Percentiles rank a stretch among this genome's conserved stretches.
phyloP scores from a whole-genome alignment of 2,888 invertebrate species.

The Drosophila macrospina region DNA sequence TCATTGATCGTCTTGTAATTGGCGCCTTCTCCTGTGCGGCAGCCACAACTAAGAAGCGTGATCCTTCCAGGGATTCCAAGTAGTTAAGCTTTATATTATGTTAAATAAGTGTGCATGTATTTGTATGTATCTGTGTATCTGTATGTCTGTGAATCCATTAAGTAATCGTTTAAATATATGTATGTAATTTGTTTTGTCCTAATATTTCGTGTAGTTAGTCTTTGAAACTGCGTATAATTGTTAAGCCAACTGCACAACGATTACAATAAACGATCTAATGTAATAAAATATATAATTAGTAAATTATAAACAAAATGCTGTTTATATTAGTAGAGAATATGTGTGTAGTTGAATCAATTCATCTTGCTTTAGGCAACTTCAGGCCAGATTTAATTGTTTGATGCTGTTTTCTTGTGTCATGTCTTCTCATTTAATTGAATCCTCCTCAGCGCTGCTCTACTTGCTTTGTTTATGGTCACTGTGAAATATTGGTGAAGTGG shows the following conservation, averaged over 20 bases:
- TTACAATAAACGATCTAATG: slow-evolving; percentile 60
- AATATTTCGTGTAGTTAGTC: slow-evolving; percentile 1
- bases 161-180: slow-evolving; percentile 24
- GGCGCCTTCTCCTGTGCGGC: not conserved
- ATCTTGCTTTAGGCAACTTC: not conserved
- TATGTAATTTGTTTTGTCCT: slow-evolving; percentile 41
- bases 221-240: slow-evolving; percentile 16
- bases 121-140: slow-evolving; percentile 16
- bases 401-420: no score
- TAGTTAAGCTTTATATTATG: slow-evolving; percentile 34
- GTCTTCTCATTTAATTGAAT: no score
- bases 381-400: not conserved
- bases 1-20: slow-evolving; percentile 52
- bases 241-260: slow-evolving; percentile 69
- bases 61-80: slow-evolving; percentile 16
- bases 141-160: slow-evolving; percentile 32
- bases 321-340: not conserved
- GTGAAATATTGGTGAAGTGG: no score
- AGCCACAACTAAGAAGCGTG: slow-evolving; percentile 38
- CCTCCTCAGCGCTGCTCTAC: no score
- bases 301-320: slow-evolving; percentile 43
- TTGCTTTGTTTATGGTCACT: no score
- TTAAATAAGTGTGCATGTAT: slow-evolving; percentile 9
- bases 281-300: slow-evolving; percentile 58
- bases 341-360: no score